Evolutionary conservation across 2,113 vertebrate species (phyloP).

Genomic region (Picathartes gymnocephalus): DNA sequence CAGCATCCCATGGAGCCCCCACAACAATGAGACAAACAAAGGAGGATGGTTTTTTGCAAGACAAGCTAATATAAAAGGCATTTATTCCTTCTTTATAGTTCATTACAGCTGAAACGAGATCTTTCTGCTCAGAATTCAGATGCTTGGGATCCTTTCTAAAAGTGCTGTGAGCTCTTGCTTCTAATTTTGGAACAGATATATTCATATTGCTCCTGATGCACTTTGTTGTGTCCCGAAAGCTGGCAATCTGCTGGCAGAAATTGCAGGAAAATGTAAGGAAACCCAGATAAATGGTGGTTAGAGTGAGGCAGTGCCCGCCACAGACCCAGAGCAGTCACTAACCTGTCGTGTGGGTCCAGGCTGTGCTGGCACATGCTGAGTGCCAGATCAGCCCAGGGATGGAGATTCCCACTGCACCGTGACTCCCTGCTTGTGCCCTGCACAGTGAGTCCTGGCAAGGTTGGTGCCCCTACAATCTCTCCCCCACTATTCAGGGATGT

Average conservation of each 20-base stretch:
- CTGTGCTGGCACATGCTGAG: not conserved
- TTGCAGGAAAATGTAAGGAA: not conserved
- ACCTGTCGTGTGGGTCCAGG: not conserved
- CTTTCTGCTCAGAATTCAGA: not conserved
- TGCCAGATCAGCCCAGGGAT: not conserved
- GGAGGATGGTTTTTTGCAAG: not conserved
- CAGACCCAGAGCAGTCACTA: accelerated
- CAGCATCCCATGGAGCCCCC: not conserved
- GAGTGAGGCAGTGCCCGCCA: not conserved
- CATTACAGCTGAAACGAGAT: not conserved
- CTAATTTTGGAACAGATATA: not conserved
- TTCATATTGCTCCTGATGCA: not conserved
- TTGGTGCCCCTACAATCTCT: not conserved
- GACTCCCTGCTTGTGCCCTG: not conserved
- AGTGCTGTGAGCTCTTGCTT: not conserved
- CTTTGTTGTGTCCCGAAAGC: not conserved
- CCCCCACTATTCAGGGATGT: not conserved
- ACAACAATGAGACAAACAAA: not conserved
- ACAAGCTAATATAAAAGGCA: not conserved
- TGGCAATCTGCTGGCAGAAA: not conserved
- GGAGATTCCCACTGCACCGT: not conserved
- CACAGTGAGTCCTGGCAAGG: not conserved
- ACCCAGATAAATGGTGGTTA: not conserved
- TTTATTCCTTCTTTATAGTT: not conserved
- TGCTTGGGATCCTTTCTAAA: not conserved